phyloP scores from a whole-genome alignment of 2,797 vertebrate species.

The Betta splendens region DNA sequence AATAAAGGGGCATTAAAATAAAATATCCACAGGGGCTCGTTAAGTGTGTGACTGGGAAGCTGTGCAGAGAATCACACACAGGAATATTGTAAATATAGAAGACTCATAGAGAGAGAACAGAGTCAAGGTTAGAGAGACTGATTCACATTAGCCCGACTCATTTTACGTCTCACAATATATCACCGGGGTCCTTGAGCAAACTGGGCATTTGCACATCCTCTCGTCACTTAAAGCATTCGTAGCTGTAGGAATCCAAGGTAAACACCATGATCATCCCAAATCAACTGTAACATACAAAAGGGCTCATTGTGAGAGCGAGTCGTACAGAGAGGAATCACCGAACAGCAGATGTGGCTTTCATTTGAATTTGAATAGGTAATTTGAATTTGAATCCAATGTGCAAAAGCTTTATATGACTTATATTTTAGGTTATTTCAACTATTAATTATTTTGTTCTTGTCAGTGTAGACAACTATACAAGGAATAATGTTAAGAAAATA shows the following conservation, averaged over 20 bases:
- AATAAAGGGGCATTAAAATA: constrained; percentile 28
- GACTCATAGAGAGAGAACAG: constrained; percentile 8
- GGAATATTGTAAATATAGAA: constrained; percentile 34
- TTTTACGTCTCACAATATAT: constrained; percentile 20
- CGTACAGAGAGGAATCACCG: not conserved
- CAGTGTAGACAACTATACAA: too few relatives aligned
- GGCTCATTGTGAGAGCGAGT: constrained; percentile 4
- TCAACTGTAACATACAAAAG: constrained; percentile 1
- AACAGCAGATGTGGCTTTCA: constrained; percentile 7
- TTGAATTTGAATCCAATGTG: not conserved
- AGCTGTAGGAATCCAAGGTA: not conserved
- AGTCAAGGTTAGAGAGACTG: constrained; percentile 30
- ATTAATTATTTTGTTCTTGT: not conserved
- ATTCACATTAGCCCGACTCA: constrained; percentile 20
- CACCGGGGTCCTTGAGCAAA: constrained; percentile 16
- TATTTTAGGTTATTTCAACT: constrained; percentile 2
- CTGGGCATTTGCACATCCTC: constrained; percentile 7
- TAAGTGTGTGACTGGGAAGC: constrained; percentile 12
- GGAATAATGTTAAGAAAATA: not conserved
- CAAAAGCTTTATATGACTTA: not conserved
- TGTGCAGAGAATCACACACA: constrained; percentile 29
- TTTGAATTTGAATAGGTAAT: not conserved
- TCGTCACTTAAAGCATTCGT: constrained; percentile 17
- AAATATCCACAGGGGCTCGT: constrained; percentile 2
- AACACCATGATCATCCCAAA: not conserved